phyloP scores from a whole-genome alignment of 1,140 invertebrate genomes.

The Yoshiicerus persimilis region DNA sequence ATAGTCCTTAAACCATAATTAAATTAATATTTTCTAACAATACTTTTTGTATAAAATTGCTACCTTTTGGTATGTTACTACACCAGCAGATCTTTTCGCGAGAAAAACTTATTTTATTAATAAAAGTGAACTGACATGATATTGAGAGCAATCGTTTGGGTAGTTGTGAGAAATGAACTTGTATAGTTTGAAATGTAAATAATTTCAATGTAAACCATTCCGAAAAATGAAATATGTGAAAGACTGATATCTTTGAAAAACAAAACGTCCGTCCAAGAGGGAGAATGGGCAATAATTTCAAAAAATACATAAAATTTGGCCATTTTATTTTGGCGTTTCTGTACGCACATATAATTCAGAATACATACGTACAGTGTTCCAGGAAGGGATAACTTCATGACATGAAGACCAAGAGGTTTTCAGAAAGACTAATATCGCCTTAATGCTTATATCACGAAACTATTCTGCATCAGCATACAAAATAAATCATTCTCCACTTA shows the following conservation, averaged over 20 bases:
- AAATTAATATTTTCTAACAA: neutral
- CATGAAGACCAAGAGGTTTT: neutral
- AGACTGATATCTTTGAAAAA: neutral
- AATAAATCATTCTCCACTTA: neutral
- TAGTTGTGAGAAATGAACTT: constrained; percentile 3
- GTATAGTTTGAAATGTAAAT: neutral
- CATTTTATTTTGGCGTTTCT: neutral
- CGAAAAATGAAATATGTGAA: neutral
- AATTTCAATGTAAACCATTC: neutral
- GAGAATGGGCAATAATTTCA: neutral
- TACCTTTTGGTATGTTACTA: neutral
- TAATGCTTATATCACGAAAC: neutral
- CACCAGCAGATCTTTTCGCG: neutral
- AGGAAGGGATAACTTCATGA: neutral
- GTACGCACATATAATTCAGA: neutral
- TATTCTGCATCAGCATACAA: neutral
- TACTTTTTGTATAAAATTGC: neutral
- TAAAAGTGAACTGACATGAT: neutral
- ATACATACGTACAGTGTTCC: neutral
- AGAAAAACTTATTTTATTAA: neutral
- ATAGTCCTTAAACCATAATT: neutral
- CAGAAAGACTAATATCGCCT: neutral
- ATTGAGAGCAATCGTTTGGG: constrained; percentile 12
- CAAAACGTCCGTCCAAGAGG: neutral
- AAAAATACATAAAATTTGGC: neutral